Conservation (phyloP, 1,140 invertebrate genomes). For the Cotesia typhae region DNA sequence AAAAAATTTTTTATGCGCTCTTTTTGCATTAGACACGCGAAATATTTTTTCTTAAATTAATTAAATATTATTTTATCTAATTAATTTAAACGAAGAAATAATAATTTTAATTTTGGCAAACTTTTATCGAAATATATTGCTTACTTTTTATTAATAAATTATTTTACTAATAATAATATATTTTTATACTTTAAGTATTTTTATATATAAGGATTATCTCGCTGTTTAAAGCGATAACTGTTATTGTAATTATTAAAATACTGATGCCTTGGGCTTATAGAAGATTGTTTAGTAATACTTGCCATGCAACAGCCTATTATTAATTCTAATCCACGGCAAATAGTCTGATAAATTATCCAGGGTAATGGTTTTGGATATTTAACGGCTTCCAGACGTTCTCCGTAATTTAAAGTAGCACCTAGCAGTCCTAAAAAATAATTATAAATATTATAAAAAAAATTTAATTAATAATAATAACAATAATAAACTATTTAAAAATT, state of each 20-base stretch:
- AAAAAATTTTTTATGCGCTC: too few relatives aligned
- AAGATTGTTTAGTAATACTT: slow-evolving; percentile 71
- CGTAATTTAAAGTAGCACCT: slow-evolving; percentile 49
- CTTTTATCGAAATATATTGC: slow-evolving; percentile 25
- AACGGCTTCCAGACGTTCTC: slow-evolving; percentile 37
- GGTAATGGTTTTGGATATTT: slow-evolving; percentile 61
- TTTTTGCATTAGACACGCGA: too few relatives aligned
- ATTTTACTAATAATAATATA: not conserved
- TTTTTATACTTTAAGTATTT: slow-evolving; percentile 1
- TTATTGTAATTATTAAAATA: slow-evolving; percentile 62
- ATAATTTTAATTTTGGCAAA: not conserved
- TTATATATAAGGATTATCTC: slow-evolving; percentile 64
- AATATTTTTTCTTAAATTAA: too few relatives aligned
- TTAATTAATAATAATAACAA: slow-evolving; percentile 25
- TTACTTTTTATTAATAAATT: slow-evolving; percentile 13
- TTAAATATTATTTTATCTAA: too few relatives aligned
- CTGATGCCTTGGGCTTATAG: slow-evolving; percentile 66
- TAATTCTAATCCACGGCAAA: slow-evolving; percentile 66
- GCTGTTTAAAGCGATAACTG: slow-evolving; percentile 64
- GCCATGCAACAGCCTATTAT: slow-evolving; percentile 70
- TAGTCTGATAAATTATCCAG: slow-evolving; percentile 69
- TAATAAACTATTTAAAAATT: not conserved
- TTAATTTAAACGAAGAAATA: too few relatives aligned
- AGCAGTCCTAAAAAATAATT: slow-evolving; percentile 47
- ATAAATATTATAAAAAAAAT: too few relatives aligned